Evolutionary conservation across 2,113 vertebrate species (phyloP), one percentile per base, ranked within the genome.

Genomic region (Aphelocoma coerulescens): DNA sequence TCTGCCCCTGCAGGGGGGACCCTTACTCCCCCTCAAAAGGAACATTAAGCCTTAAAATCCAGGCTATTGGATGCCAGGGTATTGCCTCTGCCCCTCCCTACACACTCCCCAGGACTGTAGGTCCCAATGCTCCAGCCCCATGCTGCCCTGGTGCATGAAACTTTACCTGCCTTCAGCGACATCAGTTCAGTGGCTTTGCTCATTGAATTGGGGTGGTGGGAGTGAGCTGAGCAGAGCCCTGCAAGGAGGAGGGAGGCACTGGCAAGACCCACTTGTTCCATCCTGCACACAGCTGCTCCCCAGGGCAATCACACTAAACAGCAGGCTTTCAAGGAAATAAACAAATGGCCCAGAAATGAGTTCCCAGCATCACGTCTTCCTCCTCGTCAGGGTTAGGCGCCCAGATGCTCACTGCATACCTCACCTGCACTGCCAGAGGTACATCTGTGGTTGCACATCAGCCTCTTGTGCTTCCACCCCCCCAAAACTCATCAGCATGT

Each of bases 91-190:
- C 30, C 21, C 30, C 37, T 44, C 8, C 2, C 13, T 9, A 4
- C 14, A 16, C 1, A 3, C 13, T 78, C 33, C 48, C 26, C 44
- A 54, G 43, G 51, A 43, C 68, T 3, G 2, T 32, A 74, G 46
- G 46, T 71, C 41, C 35, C 43, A 1, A 0, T 0, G 1, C 22
- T 61, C 73, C 54, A 74, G 63, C 16, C 44, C 30, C 24, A 22
- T 10, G 1, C 46, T 4, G 1, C 16, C 30, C 43, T 26, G 4
- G 6, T 2, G 0, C 32, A 26, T 37, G 33, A 59, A 76, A 61
- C 44, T 44, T 44, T 22, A 67, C 39, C 26, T 72, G 62, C 55
- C 24, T 54, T 46, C 66, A 82, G 69, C 12, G 51, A 48, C 11
- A 18, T 13, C 41, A 26, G 30, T 57, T 65, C 27, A 69, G 49